phyloP scores from a whole-genome alignment of 2,113 vertebrate genomes.

The Eurypyga helias region DNA sequence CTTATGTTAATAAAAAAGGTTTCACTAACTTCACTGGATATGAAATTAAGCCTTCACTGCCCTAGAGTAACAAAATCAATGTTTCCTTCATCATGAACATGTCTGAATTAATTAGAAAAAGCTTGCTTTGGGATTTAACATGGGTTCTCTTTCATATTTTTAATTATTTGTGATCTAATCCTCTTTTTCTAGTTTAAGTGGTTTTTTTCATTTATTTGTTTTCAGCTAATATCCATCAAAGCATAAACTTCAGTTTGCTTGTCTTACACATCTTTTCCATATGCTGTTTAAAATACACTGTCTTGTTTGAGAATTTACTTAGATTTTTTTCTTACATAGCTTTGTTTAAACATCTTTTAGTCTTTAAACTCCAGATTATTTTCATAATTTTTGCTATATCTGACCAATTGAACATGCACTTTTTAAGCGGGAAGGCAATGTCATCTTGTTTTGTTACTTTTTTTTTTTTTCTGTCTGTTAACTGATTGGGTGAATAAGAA shows the following conservation, averaged over 20 bases:
- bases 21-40: neutral
- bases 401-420: neutral
- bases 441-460: neutral
- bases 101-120: slow-evolving; percentile 40
- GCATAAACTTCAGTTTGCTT: neutral
- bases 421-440: neutral
- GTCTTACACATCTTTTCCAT: neutral
- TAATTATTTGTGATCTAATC: neutral
- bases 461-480: neutral
- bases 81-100: neutral
- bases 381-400: neutral
- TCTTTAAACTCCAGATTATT: neutral
- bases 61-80: slow-evolving; percentile 1
- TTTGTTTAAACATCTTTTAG: neutral
- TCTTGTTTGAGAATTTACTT: neutral
- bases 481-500: neutral
- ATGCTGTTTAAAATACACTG: neutral
- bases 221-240: neutral
- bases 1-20: neutral
- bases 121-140: slow-evolving; percentile 9
- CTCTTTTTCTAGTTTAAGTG: neutral
- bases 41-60: slow-evolving; percentile 10
- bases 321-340: neutral
- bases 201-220: neutral
- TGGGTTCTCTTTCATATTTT: neutral